phyloP scores from a whole-genome alignment of 2,888 invertebrate species.

The Oxyscelio sp. region DNA sequence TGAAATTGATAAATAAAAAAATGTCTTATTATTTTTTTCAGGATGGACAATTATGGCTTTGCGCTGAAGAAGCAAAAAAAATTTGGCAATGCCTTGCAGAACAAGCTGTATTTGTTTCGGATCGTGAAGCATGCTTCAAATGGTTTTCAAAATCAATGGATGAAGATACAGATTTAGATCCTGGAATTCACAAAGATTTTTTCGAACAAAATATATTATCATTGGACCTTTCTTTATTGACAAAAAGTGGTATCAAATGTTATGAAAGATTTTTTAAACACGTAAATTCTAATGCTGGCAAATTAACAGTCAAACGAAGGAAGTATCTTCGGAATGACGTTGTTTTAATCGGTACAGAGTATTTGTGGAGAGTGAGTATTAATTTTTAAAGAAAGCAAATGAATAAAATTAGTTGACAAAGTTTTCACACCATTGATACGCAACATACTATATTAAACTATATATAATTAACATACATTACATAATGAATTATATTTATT shows the following conservation, averaged over 20 bases:
- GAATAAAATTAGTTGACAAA: too few species aligned
- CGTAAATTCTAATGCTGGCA: conserved; percentile 98
- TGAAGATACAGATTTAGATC: conserved; percentile 98
- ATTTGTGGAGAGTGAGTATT: conserved; percentile 96
- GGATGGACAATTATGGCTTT: conserved; percentile 98
- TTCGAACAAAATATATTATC: conserved; percentile 98
- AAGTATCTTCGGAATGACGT: conserved; percentile 97
- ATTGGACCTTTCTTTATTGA: conserved; percentile 96
- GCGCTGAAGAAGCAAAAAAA: conserved; percentile 98
- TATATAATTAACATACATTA: too few species aligned
- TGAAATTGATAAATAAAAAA: too few species aligned
- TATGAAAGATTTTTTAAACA: conserved; percentile 97
- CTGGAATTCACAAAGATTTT: conserved; percentile 98
- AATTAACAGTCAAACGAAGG: conserved; percentile 95
- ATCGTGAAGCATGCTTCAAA: conserved; percentile 98
- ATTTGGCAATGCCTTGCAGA: conserved; percentile 99
- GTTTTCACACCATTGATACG: too few species aligned
- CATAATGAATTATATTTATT: too few species aligned
- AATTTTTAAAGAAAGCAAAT: too few species aligned
- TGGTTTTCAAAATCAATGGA: conserved; percentile 99
- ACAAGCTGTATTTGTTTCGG: conserved; percentile 96
- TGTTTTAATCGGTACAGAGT: conserved; percentile 98
- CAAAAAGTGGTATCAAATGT: conserved; percentile 98
- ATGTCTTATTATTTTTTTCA: conserved; percentile 86
- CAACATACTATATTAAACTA: too few species aligned